Conservation (phyloP, 2,888 invertebrate genomes). For the Ormyrus labotus region DNA sequence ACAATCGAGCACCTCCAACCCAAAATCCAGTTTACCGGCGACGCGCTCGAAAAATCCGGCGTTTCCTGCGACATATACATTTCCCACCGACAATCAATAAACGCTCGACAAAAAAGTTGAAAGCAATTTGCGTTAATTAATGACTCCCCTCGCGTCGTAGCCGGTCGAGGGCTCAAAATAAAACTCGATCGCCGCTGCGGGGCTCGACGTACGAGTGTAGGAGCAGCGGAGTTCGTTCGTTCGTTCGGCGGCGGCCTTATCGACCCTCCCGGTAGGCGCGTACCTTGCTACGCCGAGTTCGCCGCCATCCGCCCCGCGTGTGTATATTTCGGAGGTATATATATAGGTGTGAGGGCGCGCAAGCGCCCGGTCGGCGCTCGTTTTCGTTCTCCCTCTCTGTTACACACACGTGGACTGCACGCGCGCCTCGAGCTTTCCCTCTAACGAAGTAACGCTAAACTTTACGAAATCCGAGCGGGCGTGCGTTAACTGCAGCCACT, state of each 20-base stretch:
- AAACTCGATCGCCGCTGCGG: too few relatives aligned
- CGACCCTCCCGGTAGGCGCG: slow-evolving; percentile 63
- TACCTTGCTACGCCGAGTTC: neutral
- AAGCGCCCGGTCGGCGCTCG: slow-evolving; percentile 1
- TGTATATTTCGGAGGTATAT: slow-evolving; percentile 2
- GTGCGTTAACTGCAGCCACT: neutral
- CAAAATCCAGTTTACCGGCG: too few relatives aligned
- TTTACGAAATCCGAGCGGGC: slow-evolving; percentile 22
- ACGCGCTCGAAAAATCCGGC: too few relatives aligned
- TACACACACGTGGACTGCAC: neutral
- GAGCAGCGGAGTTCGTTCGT: too few relatives aligned
- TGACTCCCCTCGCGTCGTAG: too few relatives aligned
- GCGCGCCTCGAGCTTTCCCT: neutral
- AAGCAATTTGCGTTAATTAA: too few relatives aligned
- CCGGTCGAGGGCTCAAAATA: too few relatives aligned
- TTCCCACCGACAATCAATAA: too few relatives aligned
- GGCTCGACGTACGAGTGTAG: too few relatives aligned
- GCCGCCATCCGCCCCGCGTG: neutral
- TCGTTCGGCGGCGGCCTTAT: slow-evolving; percentile 69
- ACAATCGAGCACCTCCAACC: too few relatives aligned
- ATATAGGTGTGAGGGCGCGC: slow-evolving; percentile 6
- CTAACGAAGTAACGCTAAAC: slow-evolving; percentile 36
- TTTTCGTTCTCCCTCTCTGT: neutral
- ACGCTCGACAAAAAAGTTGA: too few relatives aligned
- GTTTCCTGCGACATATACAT: too few relatives aligned